Evolutionary conservation across 1,140 invertebrate species (phyloP), one percentile per base, ranked within the genome.

Genomic region (Ctenoplectra terminalis): DNA sequence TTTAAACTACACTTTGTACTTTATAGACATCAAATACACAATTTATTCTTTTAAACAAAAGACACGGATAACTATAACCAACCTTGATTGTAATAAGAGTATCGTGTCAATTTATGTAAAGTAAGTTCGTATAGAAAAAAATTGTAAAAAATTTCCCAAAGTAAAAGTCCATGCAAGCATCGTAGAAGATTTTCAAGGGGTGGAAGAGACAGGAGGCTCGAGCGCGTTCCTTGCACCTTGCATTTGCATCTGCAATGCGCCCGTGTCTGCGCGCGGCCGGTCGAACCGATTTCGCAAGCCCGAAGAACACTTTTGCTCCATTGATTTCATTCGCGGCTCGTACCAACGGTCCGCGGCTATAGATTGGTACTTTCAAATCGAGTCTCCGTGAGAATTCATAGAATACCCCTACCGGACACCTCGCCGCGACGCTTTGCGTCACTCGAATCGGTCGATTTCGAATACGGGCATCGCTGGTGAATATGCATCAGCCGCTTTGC

Each of bases 351-450:
- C 72, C 73, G 54, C 50, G 9, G 48, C 70, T 29, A 37, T 31
- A n/a, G 75, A 60, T 56, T 72, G 81, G n/a, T 82, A 87, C 86
- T 87, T 87, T 87, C 86, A 73, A 87, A 87, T 87, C 78, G 72
- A 72, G 70, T 64, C 71, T 61, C 76, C 86, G 73, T 88, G 88
- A 89, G 89, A 90, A 86, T 88, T 87, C 71, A 69, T 43, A 64
- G 83, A 87, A 82, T 89, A 70, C 61, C 74, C 54, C 61, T 40
- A 63, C 50, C 61, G 74, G 85, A 89, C 85, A 88, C 79, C 83
- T 87, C 58, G 34, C 61, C 48, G 29, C 74, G 69, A 70, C 43
- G 64, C 50, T 76, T 77, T 69, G 52, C 74, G 50, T 40, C 34
- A 56, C 61, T 73, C 46, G 31, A 54, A 40, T 54, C 56, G 37